A percentile compares a stretch with the other conserved stretches of the same genome.
Evolutionary conservation across 2,888 invertebrate species (phyloP).

Genomic region (Arenicola marina): DNA sequence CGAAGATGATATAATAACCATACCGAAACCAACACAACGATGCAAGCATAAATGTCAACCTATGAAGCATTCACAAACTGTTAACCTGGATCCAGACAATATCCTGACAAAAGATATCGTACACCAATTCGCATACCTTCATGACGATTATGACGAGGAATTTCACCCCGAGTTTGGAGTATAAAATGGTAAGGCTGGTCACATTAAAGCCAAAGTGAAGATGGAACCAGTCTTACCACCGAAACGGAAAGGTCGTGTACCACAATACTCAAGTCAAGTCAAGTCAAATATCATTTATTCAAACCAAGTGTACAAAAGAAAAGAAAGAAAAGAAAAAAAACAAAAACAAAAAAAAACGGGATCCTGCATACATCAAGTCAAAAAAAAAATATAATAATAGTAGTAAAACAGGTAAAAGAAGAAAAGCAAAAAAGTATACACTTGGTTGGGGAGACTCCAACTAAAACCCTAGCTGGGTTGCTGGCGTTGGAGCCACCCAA

Average conservation of each 20-base stretch:
- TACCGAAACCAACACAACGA: background rate
- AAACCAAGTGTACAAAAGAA: no score
- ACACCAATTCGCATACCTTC: background rate
- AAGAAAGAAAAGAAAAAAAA: no score
- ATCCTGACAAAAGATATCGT: background rate
- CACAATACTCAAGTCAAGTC: no score
- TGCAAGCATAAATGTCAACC: background rate
- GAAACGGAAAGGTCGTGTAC: constrained; percentile 22
- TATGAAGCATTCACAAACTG: background rate
- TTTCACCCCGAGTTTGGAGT: background rate
- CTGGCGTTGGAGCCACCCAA: no score
- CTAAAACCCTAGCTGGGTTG: no score
- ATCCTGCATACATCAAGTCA: no score
- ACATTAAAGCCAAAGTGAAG: constrained; percentile 1
- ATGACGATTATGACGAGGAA: constrained; percentile 3
- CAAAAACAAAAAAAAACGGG: no score
- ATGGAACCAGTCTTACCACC: constrained; percentile 12
- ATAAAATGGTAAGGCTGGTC: constrained; percentile 3
- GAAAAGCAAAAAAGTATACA: no score
- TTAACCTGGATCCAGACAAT: background rate
- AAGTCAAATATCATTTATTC: no score
- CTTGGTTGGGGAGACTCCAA: no score
- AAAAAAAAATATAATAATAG: no score
- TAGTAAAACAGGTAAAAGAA: no score
- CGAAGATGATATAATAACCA: background rate